A percentile compares a stretch with the other conserved stretches of the same genome.
These are phyloP conservation scores for Drosophila anomalata DNA, from an alignment of 2,888 invertebrate genomes.

Conservation along the genomic window DNA sequence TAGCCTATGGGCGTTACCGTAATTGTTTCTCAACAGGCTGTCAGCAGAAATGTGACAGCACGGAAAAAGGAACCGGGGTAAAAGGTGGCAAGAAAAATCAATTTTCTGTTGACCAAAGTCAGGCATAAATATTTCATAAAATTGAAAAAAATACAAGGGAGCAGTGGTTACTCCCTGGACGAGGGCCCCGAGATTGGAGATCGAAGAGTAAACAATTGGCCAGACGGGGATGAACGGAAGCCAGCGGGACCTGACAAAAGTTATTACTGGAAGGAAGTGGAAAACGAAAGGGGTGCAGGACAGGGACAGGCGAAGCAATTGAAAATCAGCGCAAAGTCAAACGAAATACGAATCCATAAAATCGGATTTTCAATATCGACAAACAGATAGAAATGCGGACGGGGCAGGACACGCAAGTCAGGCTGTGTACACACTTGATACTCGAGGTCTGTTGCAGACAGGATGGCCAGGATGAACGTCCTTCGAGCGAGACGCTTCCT, in stretches of 20 bases:
- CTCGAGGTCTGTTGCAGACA: constrained; percentile 21
- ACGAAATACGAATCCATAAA: constrained; percentile 78
- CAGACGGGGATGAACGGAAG: constrained; percentile 27
- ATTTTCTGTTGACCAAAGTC: constrained; percentile 73
- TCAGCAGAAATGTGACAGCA: constrained; percentile 33
- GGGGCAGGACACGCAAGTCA: constrained; percentile 14
- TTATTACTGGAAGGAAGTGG: constrained; percentile 59
- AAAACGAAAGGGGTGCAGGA: constrained; percentile 11
- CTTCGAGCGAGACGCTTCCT: constrained; percentile 12
- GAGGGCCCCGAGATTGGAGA: constrained; percentile 28
- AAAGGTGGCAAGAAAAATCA: constrained; percentile 60
- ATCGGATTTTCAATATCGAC: constrained; percentile 77
- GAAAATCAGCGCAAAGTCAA: constrained; percentile 75
- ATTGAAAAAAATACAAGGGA: constrained; percentile 43
- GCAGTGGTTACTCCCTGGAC: constrained; percentile 4
- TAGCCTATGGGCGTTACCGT: constrained; percentile 28
- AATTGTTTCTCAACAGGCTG: constrained; percentile 56
- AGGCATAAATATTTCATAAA: constrained; percentile 62
- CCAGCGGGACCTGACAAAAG: constrained; percentile 34
- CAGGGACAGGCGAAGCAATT: constrained; percentile 48
- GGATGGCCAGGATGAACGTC: constrained; percentile 45
- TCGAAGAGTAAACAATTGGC: constrained; percentile 68
- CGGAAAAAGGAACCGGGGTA: constrained; percentile 19
- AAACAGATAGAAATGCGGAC: constrained; percentile 58
- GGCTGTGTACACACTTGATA: constrained; percentile 26